phyloP scores from a whole-genome alignment of 2,888 invertebrate species.

The Hydroisotoma schaefferi region DNA sequence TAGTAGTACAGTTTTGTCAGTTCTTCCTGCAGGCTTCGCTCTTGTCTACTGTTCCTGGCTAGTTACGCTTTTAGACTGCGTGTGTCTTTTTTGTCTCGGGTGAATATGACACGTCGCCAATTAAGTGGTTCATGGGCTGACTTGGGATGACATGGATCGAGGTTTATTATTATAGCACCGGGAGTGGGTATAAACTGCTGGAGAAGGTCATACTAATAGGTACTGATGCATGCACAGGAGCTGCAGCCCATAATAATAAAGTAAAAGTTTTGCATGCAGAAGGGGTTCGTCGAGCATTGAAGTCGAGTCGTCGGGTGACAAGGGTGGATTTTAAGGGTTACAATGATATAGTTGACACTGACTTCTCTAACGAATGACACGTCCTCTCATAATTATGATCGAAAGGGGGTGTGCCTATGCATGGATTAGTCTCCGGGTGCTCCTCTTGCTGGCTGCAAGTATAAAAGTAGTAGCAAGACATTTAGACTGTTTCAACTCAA shows the following conservation, averaged over 20 bases:
- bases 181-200: too few relatives aligned
- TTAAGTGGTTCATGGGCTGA: constrained; percentile 15
- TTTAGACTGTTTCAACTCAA: not conserved
- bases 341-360: not conserved
- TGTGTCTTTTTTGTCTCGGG: constrained; percentile 13
- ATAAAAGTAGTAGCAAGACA: not conserved
- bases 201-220: too few relatives aligned
- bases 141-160: not conserved
- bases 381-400: constrained; percentile 33
- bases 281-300: not conserved
- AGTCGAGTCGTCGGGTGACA: too few relatives aligned
- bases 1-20: too few relatives aligned
- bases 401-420: constrained; percentile 29
- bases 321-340: not conserved
- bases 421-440: not conserved
- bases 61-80: not conserved
- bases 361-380: constrained; percentile 25
- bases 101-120: constrained; percentile 38
- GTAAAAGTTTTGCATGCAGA: constrained; percentile 13
- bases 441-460: too few relatives aligned
- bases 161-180: too few relatives aligned
- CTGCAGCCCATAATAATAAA: not conserved
- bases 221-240: not conserved
- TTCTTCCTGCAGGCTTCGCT: too few relatives aligned
- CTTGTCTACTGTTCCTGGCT: not conserved